phyloP scores from a whole-genome alignment of 2,888 invertebrate genomes.

The Lithophane semibrunnea region DNA sequence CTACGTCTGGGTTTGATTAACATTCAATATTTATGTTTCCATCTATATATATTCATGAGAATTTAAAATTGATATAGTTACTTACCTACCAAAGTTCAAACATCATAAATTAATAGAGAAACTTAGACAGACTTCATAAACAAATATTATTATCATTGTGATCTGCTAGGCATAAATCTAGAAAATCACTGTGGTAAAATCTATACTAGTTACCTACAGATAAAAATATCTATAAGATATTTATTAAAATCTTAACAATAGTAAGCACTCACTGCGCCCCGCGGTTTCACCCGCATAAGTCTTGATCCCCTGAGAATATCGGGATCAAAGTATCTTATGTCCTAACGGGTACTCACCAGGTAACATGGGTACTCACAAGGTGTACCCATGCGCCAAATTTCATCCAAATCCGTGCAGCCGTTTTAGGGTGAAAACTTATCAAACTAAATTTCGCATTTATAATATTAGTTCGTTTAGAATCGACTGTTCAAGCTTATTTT shows the following conservation, averaged over 20 bases:
- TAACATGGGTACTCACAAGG: too few relatives aligned
- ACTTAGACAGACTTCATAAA: background rate
- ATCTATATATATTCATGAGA: conserved; percentile 1
- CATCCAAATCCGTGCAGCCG: too few relatives aligned
- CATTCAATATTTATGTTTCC: conserved; percentile 12
- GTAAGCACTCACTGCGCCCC: background rate
- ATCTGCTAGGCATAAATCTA: background rate
- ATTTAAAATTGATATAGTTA: background rate
- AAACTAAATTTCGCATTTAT: too few relatives aligned
- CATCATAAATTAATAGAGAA: background rate
- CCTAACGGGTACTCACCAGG: too few relatives aligned
- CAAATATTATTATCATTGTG: background rate
- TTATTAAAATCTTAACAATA: background rate
- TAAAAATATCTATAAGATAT: background rate
- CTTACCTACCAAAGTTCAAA: background rate
- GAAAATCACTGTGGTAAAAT: background rate
- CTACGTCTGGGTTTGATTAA: conserved; percentile 20
- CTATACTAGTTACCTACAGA: too few relatives aligned
- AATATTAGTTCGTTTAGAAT: too few relatives aligned
- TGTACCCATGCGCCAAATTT: too few relatives aligned
- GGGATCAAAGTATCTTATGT: too few relatives aligned
- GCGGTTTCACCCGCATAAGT: too few relatives aligned
- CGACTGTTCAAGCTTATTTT: background rate
- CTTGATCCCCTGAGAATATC: too few relatives aligned
- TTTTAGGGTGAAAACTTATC: too few relatives aligned